Conservation (phyloP, 2,797 vertebrate genomes). For the Callimico goeldii region DNA sequence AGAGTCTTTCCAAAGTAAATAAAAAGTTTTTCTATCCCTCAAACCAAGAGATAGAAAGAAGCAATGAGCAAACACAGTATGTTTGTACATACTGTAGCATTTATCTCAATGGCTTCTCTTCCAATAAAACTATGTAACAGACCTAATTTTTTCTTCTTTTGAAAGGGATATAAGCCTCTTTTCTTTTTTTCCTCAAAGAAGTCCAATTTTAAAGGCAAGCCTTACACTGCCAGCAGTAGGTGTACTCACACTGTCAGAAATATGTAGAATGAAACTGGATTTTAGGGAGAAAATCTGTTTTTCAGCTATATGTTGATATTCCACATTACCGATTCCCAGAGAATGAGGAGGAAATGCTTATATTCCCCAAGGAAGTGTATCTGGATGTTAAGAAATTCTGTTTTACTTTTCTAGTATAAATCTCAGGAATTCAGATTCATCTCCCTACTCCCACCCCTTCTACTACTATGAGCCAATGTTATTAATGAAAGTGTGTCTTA, state of each 20-base stretch:
- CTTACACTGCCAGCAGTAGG: neutral
- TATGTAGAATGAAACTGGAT: neutral
- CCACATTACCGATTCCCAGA: neutral
- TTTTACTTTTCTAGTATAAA: neutral
- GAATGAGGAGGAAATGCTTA: neutral
- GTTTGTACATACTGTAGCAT: neutral
- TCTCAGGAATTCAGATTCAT: neutral
- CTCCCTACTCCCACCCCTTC: neutral
- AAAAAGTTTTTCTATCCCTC: neutral
- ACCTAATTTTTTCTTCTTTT: neutral
- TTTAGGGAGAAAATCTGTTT: neutral
- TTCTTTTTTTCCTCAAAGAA: neutral
- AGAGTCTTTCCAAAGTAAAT: neutral
- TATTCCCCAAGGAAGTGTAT: neutral
- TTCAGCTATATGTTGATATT: neutral
- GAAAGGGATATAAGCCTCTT: neutral
- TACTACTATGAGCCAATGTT: neutral
- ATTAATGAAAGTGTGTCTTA: neutral
- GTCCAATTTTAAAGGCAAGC: neutral
- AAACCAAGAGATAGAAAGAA: neutral
- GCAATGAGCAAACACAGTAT: neutral
- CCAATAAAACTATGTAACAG: neutral
- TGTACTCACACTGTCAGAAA: neutral
- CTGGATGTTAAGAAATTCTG: neutral
- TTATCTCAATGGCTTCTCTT: neutral